Base-by-base conservation (phyloP, 2,797 vertebrate species). In the Acomys russatus region DNA sequence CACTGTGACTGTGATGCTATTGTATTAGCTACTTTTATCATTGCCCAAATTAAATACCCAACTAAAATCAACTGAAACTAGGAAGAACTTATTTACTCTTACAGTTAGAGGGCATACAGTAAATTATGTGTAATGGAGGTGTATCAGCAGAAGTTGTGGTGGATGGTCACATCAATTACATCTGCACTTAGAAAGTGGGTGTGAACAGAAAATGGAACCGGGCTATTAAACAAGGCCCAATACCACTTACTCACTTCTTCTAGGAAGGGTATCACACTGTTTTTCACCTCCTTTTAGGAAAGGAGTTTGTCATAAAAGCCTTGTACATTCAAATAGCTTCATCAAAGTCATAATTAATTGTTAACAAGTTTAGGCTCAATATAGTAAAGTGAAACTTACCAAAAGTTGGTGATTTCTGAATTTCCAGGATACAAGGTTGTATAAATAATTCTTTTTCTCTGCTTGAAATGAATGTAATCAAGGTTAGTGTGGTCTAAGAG, bases 261-360 rank as follows among this genome's bases (percentile, higher is more conserved):
- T 12, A 56, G 33, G 15, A 59, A 88, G 9, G 9, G 0, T 18
- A 3, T 4, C 6, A 63, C 35, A 66, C 70, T 66, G 56, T 76
- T 95, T 97, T 87, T 89, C 85, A 91, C 76, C 97, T 70, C 28
- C 77, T 94, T 89, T 84, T 88, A 96, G 91, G 91, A 95, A 93
- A 94, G 30, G 78, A 78, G 94, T 89, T 88, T 96, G 92, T 94
- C 85, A 87, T 73, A 96, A 78, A 49, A 97, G 78, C 59, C 90
- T 88, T 95, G 71, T 96, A 93, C 95, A 92, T 83, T 90, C 66
- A 92, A 84, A 87, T 44, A 71, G 30, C 44, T 92, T 94, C 51
- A 38, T 90, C 59, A 63, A 10, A 56, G 93, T 66, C 93, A 78
- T 73, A 9, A 9, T 12, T 71, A 86, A 91, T 30, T 64, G 33